These are phyloP conservation scores for Sarcophaga variegata DNA, from an alignment of 2,888 invertebrate genomes.

Conservation along the genomic window DNA sequence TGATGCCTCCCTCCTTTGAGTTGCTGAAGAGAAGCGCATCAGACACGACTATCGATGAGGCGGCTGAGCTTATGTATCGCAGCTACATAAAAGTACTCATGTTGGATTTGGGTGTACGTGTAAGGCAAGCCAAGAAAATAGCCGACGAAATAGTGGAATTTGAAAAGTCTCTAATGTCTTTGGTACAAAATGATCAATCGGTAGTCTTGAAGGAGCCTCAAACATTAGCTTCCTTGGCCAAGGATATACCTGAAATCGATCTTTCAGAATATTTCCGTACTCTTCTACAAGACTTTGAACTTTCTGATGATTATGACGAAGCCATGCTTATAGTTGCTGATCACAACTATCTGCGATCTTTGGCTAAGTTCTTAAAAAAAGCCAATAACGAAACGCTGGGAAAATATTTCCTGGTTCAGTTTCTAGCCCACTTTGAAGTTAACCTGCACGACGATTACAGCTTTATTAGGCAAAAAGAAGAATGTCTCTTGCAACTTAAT, in stretches of 20 bases:
- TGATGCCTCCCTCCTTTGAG: constrained; percentile 75
- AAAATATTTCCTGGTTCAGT: constrained; percentile 76
- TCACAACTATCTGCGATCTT: constrained; percentile 69
- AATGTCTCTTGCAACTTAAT: constrained; percentile 74
- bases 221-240: constrained; percentile 69
- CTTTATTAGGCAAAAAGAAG: constrained; percentile 72
- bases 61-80: constrained; percentile 74
- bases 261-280: constrained; percentile 73
- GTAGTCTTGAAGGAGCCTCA: constrained; percentile 75
- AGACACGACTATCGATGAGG: constrained; percentile 62
- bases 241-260: constrained; percentile 72
- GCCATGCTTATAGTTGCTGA: constrained; percentile 76
- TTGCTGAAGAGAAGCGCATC: constrained; percentile 67
- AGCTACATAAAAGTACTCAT: constrained; percentile 77
- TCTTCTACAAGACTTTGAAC: constrained; percentile 70
- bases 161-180: constrained; percentile 72
- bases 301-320: constrained; percentile 56
- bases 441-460: constrained; percentile 74
- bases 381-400: constrained; percentile 72
- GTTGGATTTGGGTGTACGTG: constrained; percentile 75
- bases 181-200: constrained; percentile 67
- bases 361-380: constrained; percentile 68
- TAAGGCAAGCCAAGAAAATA: constrained; percentile 74
- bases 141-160: constrained; percentile 75
- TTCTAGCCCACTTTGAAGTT: constrained; percentile 77